phyloP scores from a whole-genome alignment of 2,888 invertebrate genomes.

The Cordilura impudica region DNA sequence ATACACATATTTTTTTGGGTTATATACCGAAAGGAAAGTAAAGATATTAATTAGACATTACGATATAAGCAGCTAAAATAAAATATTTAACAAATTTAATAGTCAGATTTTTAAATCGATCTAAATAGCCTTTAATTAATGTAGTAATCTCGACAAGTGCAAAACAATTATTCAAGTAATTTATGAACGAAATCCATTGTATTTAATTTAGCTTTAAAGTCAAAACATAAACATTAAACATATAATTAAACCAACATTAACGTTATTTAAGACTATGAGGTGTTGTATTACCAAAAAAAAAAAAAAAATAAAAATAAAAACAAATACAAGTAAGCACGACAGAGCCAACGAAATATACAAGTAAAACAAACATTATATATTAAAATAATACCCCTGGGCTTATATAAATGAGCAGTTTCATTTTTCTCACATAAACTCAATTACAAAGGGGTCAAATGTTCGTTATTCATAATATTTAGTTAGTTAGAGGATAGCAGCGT shows the following conservation, averaged over 20 bases:
- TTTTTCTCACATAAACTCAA: not conserved
- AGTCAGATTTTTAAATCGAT: no score
- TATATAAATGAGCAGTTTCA: not conserved
- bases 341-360: constrained; percentile 7
- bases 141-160: no score
- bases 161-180: no score
- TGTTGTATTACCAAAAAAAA: constrained; percentile 27
- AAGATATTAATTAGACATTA: no score
- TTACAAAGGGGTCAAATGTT: not conserved
- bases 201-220: not conserved
- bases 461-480: not conserved
- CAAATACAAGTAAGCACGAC: no score
- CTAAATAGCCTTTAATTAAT: no score
- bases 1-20: no score
- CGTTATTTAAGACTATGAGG: constrained; percentile 23
- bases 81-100: no score
- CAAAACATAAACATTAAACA: not conserved
- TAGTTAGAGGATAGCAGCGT: not conserved
- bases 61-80: no score
- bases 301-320: not conserved
- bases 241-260: constrained; percentile 52
- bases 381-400: constrained; percentile 15
- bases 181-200: no score
- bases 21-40: no score
- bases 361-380: not conserved